A percentile compares a stretch with the other conserved stretches of the same genome.
These are phyloP conservation scores for Nibea coibor DNA, from an alignment of 2,113 vertebrate species.

Conservation along the genomic window DNA sequence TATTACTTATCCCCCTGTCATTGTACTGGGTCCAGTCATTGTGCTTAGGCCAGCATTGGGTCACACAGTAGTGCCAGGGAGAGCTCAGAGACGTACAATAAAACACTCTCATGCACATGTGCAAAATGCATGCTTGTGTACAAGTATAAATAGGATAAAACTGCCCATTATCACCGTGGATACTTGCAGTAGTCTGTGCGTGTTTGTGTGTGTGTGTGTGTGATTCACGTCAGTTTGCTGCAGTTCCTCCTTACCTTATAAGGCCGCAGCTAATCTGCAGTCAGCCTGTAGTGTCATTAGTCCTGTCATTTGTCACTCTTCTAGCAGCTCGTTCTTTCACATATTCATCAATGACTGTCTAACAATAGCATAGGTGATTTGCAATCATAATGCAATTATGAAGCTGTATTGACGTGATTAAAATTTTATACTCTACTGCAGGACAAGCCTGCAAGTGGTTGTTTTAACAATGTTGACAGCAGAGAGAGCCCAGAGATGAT, in stretches of 20 bases:
- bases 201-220: not conserved
- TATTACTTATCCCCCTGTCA: constrained; percentile 70
- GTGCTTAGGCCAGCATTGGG: constrained; percentile 58
- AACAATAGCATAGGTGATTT: constrained; percentile 58
- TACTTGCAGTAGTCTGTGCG: not conserved
- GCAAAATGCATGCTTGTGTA: constrained; percentile 7
- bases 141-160: constrained; percentile 10
- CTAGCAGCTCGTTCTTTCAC: constrained; percentile 26
- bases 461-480: constrained; percentile 33
- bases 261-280: constrained; percentile 52
- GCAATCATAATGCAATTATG: constrained; percentile 64
- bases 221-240: constrained; percentile 28
- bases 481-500: constrained; percentile 5
- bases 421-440: constrained; percentile 40
- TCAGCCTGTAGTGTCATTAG: constrained; percentile 46
- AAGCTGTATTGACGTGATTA: constrained; percentile 52
- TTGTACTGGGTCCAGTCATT: constrained; percentile 38
- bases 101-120: constrained; percentile 5
- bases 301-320: constrained; percentile 61
- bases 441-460: constrained; percentile 33
- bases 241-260: constrained; percentile 61
- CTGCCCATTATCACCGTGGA: not conserved
- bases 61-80: constrained; percentile 18
- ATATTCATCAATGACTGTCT: constrained; percentile 52
- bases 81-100: constrained; percentile 28